Evolutionary conservation across 2,113 vertebrate species (phyloP).

Genomic region (Megalops atlanticus): DNA sequence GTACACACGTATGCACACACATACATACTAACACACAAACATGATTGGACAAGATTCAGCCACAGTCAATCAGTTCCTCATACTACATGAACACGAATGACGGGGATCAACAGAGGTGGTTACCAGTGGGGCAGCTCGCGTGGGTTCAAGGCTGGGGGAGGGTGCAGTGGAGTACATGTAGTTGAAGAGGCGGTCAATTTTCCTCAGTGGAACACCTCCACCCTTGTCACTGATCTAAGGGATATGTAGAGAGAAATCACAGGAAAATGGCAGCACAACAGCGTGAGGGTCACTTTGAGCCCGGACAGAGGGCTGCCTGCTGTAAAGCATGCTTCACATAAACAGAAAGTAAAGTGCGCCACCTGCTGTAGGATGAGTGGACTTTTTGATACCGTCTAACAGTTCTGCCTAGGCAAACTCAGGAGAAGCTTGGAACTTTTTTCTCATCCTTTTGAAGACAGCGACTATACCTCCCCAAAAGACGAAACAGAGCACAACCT

Average conservation of each 20-base stretch:
- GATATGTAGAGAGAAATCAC: not conserved
- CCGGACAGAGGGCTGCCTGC: not conserved
- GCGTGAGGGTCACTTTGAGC: not conserved
- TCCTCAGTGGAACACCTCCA: slow-evolving; percentile 90
- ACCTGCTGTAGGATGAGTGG: not conserved
- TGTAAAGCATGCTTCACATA: no score
- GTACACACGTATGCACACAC: not conserved
- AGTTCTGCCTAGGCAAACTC: not conserved
- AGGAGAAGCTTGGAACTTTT: not conserved
- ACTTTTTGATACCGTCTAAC: not conserved
- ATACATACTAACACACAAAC: not conserved
- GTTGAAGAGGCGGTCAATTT: slow-evolving; percentile 95
- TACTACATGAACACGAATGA: not conserved
- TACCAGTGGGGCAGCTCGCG: slow-evolving; percentile 87
- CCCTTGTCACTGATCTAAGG: slow-evolving; percentile 90
- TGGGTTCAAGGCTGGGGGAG: slow-evolving; percentile 84
- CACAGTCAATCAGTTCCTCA: no score
- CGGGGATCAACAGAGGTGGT: slow-evolving; percentile 32
- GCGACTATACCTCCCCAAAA: not conserved
- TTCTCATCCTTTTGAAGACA: not conserved
- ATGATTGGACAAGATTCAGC: no score
- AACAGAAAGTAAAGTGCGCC: not conserved
- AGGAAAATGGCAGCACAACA: not conserved
- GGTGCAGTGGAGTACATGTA: slow-evolving; percentile 98
- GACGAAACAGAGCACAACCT: not conserved